Conservation (phyloP, 2,888 invertebrate genomes). For the Syrphus vitripennis region DNA sequence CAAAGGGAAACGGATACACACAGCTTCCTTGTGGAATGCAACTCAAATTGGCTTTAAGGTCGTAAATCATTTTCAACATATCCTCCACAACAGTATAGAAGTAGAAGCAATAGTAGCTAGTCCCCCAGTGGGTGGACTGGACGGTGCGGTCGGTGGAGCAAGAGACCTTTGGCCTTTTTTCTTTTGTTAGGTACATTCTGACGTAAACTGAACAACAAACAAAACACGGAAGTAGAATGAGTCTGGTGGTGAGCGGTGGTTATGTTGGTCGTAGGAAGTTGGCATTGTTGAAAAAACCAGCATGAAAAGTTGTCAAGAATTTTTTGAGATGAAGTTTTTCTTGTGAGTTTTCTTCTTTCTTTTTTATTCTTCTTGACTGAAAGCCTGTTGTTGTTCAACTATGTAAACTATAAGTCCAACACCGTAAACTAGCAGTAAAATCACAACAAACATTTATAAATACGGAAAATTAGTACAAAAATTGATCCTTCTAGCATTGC, state of each 20-base stretch:
- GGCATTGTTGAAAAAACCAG: constrained; percentile 54
- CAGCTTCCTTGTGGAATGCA: constrained; percentile 25
- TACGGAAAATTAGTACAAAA: background rate
- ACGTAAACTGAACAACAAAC: constrained; percentile 32
- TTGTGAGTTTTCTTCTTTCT: background rate
- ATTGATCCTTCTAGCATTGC: too few species aligned
- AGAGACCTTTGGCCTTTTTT: constrained; percentile 36
- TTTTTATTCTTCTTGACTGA: background rate
- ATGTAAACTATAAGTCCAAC: constrained; percentile 27
- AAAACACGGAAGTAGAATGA: constrained; percentile 26
- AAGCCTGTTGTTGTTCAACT: constrained; percentile 21
- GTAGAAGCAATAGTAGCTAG: background rate
- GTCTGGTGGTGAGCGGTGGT: background rate
- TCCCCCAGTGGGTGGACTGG: background rate
- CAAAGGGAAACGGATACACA: constrained; percentile 22
- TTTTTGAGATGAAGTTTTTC: constrained; percentile 35
- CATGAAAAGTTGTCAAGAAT: constrained; percentile 63
- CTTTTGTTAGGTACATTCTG: background rate
- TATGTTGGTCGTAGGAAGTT: constrained; percentile 6
- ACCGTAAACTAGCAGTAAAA: constrained; percentile 16
- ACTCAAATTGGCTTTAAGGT: constrained; percentile 59
- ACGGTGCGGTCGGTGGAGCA: background rate
- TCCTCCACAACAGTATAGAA: background rate
- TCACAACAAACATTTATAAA: constrained; percentile 18
- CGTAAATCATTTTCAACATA: constrained; percentile 55